Base-by-base conservation (phyloP, 2,797 vertebrate species). In the Gymnothorax javanicus region DNA sequence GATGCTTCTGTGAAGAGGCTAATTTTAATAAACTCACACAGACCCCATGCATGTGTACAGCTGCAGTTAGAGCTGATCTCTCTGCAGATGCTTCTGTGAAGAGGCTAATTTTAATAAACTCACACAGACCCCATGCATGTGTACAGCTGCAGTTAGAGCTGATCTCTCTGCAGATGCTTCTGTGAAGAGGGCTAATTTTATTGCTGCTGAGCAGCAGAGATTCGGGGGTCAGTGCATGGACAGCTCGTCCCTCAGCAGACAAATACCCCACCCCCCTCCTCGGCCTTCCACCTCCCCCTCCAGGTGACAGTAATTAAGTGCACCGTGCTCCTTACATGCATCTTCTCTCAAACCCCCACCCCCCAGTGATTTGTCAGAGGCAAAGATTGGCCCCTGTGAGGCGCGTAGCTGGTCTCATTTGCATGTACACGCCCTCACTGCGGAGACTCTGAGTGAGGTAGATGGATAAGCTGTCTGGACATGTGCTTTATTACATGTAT, bases 401-500 rank as follows among this genome's bases (percentile, higher is more conserved):
- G 96, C 97, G 97, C 97, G 96, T 96, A 97, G 96, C 96, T 95
- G 93, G 96, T 94, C 97, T 98, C 97, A 99, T 99, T 98, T 98
- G 97, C 98, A 99, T 98, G 96, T 97, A 98, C 98, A 98, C 97
- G 97, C 97, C 97, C 97, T 98, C 87, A 95, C 97, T 97, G 97
- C 96, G 97, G 96, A 94, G 97, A 97, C 97, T 91, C 94, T 94
- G 96, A 96, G 96, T 96, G 94, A 91, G 94, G 92, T 95, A 98
- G 97, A 99, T 98, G 97, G 97, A 99, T 98, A 97, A 97, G 93
- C 97, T 96, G 97, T 95, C 95, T 97, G 96, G 96, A 94, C 92
- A 93, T 94, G 96, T 97, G 97, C 97, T 98, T 98, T 97, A 98
- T 97, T 97, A 96, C 96, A 94, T 95, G 95, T 94, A 94, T 94